Conservation (phyloP, 2,888 invertebrate species). For the Xestoiulus laeticollis region DNA sequence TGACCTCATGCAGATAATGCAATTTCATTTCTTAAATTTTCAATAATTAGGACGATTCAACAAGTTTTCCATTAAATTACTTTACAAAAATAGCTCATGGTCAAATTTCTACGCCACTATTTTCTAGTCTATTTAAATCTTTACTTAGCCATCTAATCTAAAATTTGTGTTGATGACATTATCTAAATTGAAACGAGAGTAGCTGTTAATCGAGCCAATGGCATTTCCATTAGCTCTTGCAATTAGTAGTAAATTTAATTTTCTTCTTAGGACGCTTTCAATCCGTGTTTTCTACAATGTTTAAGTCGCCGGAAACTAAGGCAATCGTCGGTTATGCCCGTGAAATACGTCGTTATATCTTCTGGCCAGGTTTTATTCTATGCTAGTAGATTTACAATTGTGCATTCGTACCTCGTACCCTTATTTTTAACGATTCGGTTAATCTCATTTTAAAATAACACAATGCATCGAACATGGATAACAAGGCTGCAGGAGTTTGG, state of each 20-base stretch:
- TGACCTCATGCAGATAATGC: too few relatives aligned
- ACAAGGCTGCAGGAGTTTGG: background rate
- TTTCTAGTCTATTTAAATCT: background rate
- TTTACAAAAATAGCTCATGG: too few relatives aligned
- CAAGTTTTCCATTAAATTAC: too few relatives aligned
- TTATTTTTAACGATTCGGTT: background rate
- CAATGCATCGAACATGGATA: background rate
- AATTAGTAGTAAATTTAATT: conserved; percentile 13
- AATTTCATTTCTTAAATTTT: too few relatives aligned
- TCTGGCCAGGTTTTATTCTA: background rate
- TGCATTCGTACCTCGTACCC: background rate
- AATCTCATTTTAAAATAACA: conserved; percentile 15
- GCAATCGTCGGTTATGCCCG: background rate
- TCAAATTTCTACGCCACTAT: background rate
- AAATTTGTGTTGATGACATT: background rate
- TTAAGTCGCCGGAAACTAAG: background rate
- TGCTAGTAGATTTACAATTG: too few relatives aligned
- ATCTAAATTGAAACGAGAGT: background rate
- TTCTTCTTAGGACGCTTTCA: background rate
- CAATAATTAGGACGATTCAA: too few relatives aligned
- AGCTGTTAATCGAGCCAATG: background rate
- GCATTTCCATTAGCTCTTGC: conserved; percentile 16
- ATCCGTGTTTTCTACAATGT: background rate
- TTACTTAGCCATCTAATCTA: background rate
- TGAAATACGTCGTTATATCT: background rate